Evolutionary conservation across 1,140 invertebrate species (phyloP).

Genomic region (Caenorhabditis brenneri): DNA sequence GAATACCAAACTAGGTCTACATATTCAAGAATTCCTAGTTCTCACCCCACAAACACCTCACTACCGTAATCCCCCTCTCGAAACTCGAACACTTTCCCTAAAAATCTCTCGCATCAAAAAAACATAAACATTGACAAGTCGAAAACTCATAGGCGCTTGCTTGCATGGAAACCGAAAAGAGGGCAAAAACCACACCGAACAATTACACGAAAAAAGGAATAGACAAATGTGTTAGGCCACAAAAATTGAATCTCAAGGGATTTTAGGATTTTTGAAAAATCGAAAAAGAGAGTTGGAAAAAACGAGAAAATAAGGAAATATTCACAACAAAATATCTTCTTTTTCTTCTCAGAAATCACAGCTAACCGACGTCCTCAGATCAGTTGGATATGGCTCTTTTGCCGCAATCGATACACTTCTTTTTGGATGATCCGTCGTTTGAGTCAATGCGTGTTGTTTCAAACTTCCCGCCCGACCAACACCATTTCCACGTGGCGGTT

Average conservation of each 20-base stretch:
- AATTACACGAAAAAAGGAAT: not conserved
- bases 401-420: constrained; percentile 12
- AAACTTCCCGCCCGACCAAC: constrained; percentile 42
- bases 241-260: not conserved
- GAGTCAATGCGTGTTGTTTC: constrained; percentile 44
- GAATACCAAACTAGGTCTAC: too few relatives aligned
- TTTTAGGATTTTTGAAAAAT: not conserved
- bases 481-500: not conserved
- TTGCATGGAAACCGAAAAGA: not conserved
- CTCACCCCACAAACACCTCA: not conserved
- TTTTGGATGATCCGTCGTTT: constrained; percentile 49
- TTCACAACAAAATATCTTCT: constrained; percentile 22
- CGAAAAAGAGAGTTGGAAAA: not conserved
- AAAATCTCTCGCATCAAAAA: too few relatives aligned
- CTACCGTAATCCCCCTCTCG: not conserved
- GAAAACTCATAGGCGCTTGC: not conserved
- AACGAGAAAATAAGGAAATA: not conserved
- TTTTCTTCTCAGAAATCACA: constrained; percentile 59
- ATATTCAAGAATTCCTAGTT: too few relatives aligned
- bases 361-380: constrained; percentile 53
- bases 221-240: constrained; percentile 10
- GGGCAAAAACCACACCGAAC: not conserved
- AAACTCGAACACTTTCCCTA: too few relatives aligned
- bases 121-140: too few relatives aligned
- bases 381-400: constrained; percentile 21